phyloP scores from a whole-genome alignment of 2,888 invertebrate genomes.

The Drosophila falleni region DNA sequence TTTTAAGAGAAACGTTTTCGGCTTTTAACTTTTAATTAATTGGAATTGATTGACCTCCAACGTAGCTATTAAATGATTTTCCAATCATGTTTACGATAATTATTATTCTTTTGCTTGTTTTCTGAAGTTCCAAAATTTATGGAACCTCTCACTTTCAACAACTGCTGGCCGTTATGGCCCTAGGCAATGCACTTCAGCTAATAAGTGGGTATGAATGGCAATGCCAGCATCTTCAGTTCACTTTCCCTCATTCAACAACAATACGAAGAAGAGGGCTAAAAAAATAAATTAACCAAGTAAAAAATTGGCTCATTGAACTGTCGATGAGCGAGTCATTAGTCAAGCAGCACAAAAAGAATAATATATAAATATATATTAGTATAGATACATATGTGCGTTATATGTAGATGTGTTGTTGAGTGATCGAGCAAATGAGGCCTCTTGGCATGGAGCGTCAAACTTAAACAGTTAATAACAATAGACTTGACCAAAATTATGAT shows the following conservation, averaged over 20 bases:
- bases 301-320: slow-evolving; percentile 78
- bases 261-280: slow-evolving; percentile 36
- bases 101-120: slow-evolving; percentile 7
- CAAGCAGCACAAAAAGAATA: slow-evolving; percentile 42
- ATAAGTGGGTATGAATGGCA: slow-evolving; percentile 51
- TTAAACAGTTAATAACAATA: slow-evolving; percentile 64
- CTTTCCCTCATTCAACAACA: slow-evolving; percentile 52
- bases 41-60: background rate
- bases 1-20: background rate
- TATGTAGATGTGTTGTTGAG: slow-evolving; percentile 15
- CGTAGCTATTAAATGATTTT: slow-evolving; percentile 16
- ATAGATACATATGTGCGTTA: background rate
- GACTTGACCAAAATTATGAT: slow-evolving; percentile 58
- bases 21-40: background rate
- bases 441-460: slow-evolving; percentile 37
- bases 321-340: slow-evolving; percentile 74
- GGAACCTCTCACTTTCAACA: slow-evolving; percentile 53
- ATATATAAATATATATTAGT: slow-evolving; percentile 9
- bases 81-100: slow-evolving; percentile 11
- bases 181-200: slow-evolving; percentile 39
- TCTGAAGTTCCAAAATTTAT: background rate
- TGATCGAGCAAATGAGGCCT: slow-evolving; percentile 51
- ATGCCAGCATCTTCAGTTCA: slow-evolving; percentile 52
- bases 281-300: slow-evolving; percentile 20
- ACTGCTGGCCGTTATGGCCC: slow-evolving; percentile 33